Conservation (phyloP, 2,113 vertebrate species). For the Perognathus longimembris region DNA sequence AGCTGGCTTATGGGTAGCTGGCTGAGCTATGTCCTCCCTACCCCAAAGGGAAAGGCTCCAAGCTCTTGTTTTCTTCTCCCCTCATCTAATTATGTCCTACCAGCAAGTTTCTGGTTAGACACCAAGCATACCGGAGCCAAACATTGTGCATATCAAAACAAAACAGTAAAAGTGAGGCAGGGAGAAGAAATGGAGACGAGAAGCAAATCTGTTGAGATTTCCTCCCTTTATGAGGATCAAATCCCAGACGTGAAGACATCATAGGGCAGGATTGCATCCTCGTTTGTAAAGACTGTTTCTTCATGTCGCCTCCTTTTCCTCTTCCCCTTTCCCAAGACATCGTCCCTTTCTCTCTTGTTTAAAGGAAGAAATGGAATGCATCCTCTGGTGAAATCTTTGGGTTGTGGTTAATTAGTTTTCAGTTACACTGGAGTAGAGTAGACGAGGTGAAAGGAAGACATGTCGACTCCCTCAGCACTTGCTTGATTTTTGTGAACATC, state of each 20-base stretch:
- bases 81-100: constrained; percentile 48
- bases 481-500: not conserved
- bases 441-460: not conserved
- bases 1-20: not conserved
- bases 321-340: not conserved
- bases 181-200: not conserved
- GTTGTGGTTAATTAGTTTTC: constrained; percentile 32
- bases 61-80: constrained; percentile 49
- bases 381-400: constrained; percentile 61
- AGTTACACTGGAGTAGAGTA: not conserved
- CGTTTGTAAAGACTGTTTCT: not conserved
- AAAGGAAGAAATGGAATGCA: constrained; percentile 34
- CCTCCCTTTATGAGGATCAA: constrained; percentile 43
- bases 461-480: not conserved
- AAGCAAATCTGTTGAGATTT: constrained; percentile 17
- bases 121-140: constrained; percentile 48
- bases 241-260: constrained; percentile 32
- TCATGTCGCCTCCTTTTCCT: constrained; percentile 17
- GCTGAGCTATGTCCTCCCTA: not conserved
- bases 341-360: not conserved
- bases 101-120: constrained; percentile 53
- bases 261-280: not conserved
- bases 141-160: constrained; percentile 51
- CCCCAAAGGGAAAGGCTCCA: constrained; percentile 24
- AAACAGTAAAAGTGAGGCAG: constrained; percentile 22